These are phyloP conservation scores for Nomia melanderi DNA, from an alignment of 1,140 invertebrate species.

Conservation along the genomic window DNA sequence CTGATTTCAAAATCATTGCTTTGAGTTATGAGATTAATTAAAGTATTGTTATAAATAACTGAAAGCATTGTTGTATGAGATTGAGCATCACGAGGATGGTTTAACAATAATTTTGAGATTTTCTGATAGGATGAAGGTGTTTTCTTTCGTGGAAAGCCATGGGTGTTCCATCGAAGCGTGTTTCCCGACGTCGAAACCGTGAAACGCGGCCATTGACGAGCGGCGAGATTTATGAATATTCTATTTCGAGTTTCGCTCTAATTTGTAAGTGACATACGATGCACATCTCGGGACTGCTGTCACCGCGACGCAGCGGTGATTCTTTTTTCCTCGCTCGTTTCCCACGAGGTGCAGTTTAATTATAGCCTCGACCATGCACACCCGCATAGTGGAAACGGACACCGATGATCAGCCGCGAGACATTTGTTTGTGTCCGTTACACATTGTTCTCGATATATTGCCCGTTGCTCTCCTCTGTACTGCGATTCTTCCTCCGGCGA, in stretches of 20 bases:
- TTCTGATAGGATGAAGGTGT: too few relatives aligned
- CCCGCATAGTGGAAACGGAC: slow-evolving; percentile 18
- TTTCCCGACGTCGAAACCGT: background rate
- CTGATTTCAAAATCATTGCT: too few relatives aligned
- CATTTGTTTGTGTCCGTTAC: slow-evolving; percentile 30
- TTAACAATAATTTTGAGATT: too few relatives aligned
- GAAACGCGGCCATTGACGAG: background rate
- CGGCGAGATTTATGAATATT: background rate
- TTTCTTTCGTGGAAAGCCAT: too few relatives aligned
- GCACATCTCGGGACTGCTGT: background rate
- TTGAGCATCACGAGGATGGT: too few relatives aligned
- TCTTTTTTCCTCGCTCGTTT: too few relatives aligned
- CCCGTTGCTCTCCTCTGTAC: background rate
- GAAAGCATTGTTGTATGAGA: too few relatives aligned
- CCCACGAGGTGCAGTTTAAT: slow-evolving; percentile 48
- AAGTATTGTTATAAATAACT: too few relatives aligned
- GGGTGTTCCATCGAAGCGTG: too few relatives aligned
- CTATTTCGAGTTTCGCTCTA: slow-evolving; percentile 19
- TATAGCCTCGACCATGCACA: slow-evolving; percentile 42
- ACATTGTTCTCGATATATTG: background rate
- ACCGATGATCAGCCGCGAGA: slow-evolving; percentile 12
- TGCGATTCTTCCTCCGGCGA: background rate
- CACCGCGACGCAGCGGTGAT: background rate
- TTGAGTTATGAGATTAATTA: too few relatives aligned
- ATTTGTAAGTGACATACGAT: background rate